phyloP scores from a whole-genome alignment of 2,888 invertebrate species.

The Euzetes globulus region DNA sequence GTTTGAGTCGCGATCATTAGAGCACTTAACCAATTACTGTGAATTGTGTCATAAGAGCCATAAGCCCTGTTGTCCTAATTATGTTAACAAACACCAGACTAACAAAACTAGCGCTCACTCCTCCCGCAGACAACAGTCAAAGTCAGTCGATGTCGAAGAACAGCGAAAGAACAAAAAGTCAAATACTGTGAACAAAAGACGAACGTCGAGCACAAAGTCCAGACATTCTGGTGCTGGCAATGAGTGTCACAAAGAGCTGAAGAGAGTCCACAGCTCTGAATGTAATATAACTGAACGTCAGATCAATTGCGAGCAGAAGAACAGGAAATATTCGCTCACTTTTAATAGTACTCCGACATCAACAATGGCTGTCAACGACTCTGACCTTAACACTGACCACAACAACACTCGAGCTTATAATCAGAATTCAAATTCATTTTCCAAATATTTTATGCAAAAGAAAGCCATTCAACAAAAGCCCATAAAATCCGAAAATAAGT shows the following conservation, averaged over 20 bases:
- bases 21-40: conserved; percentile 35
- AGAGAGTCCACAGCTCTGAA: conserved; percentile 3
- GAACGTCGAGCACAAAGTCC: conserved; percentile 16
- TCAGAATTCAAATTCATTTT: conserved; percentile 18
- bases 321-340: background rate
- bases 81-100: background rate
- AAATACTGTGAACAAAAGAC: background rate
- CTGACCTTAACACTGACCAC: background rate
- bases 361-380: background rate
- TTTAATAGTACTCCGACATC: background rate
- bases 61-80: conserved; percentile 36
- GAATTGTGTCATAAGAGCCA: conserved; percentile 34
- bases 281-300: background rate
- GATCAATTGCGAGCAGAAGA: background rate
- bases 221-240: background rate
- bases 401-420: conserved; percentile 19
- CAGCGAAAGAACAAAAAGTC: background rate
- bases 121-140: background rate
- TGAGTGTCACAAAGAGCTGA: background rate
- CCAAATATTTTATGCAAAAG: conserved; percentile 17
- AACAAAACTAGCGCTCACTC: conserved; percentile 16
- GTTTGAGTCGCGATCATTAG: conserved; percentile 35
- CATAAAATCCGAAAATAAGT: background rate
- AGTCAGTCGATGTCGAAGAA: background rate
- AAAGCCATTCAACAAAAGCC: conserved; percentile 3